Conservation (phyloP, 2,113 vertebrate species). For the Cervus canadensis region DNA sequence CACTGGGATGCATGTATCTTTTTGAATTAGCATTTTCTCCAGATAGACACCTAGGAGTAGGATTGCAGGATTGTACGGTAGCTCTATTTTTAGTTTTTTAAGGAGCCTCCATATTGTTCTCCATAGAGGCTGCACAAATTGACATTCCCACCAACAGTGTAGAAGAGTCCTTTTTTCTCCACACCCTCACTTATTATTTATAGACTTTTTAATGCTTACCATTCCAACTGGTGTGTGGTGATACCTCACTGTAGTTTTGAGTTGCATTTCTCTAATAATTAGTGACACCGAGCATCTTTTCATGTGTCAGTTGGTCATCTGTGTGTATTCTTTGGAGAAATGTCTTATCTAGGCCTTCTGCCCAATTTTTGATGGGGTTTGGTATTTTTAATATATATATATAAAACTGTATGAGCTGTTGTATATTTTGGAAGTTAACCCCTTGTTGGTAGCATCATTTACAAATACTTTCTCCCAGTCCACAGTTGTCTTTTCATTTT, state of each 20-base stretch:
- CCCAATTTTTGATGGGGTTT: background rate
- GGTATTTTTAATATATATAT: background rate
- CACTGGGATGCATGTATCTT: background rate
- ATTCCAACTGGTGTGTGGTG: background rate
- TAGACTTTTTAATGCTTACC: background rate
- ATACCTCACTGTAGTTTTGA: background rate
- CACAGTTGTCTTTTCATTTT: background rate
- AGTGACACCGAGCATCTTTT: background rate
- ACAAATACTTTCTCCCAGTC: background rate
- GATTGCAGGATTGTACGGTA: background rate
- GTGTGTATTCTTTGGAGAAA: background rate
- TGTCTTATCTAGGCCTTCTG: background rate
- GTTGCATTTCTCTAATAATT: background rate
- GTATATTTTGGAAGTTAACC: background rate
- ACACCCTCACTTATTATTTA: background rate
- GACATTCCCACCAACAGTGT: background rate
- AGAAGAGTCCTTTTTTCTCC: background rate
- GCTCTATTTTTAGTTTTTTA: background rate
- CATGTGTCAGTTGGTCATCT: background rate
- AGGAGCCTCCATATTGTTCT: background rate
- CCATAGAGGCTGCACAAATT: background rate
- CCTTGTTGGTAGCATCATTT: background rate
- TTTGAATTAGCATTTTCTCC: background rate
- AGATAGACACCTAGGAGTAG: background rate
- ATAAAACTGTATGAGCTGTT: background rate